phyloP scores from a whole-genome alignment of 1,140 invertebrate genomes.

The Hyles euphorbiae region DNA sequence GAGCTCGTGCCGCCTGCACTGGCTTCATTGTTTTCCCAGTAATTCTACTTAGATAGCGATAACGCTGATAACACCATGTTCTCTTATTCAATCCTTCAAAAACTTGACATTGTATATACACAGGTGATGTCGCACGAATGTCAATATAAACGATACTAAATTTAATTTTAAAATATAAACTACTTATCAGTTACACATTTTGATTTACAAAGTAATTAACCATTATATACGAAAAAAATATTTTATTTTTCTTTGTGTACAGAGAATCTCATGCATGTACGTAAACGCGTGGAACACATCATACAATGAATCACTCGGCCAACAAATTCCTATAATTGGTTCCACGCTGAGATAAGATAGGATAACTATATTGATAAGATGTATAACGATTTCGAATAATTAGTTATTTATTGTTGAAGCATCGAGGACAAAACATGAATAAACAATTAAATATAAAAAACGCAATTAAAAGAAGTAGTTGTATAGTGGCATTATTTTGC shows the following conservation, averaged over 20 bases:
- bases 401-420: constrained; percentile 29
- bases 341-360: constrained; percentile 40
- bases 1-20: constrained; percentile 33
- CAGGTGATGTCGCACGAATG: neutral
- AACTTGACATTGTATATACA: neutral
- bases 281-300: constrained; percentile 1
- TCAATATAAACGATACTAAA: neutral
- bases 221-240: too few relatives aligned
- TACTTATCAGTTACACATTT: too few relatives aligned
- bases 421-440: neutral
- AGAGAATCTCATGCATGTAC: neutral
- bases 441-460: too few relatives aligned
- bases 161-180: too few relatives aligned
- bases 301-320: neutral
- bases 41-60: constrained; percentile 71
- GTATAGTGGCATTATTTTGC: constrained; percentile 15
- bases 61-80: constrained; percentile 53
- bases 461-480: constrained; percentile 1
- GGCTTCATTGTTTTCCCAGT: constrained; percentile 50
- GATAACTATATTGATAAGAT: constrained; percentile 29
- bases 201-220: too few relatives aligned
- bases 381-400: constrained; percentile 33
- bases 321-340: constrained; percentile 1
- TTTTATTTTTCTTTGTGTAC: too few relatives aligned
- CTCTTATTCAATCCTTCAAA: constrained; percentile 1